Evolutionary conservation across 2,888 invertebrate species (phyloP), one percentile per base, ranked within the genome.

Genomic region (Stenoptilia bipunctidactyla): DNA sequence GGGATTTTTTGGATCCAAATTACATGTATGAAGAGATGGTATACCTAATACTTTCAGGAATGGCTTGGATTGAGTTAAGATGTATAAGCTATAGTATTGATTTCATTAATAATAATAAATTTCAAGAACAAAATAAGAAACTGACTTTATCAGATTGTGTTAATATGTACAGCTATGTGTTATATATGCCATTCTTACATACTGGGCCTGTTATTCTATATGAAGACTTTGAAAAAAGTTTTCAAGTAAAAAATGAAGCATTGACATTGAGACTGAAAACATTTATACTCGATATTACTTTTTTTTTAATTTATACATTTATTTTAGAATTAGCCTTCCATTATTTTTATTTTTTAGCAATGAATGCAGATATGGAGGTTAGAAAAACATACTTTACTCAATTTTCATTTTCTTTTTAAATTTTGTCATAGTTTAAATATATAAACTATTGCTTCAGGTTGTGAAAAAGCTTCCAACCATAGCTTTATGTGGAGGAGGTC

Each of bases 131-230:
- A 53, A 44, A 39, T 34, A 40, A 40, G 42, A 45, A 46, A 20
- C 47, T 58, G 42, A 51, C 46, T 42, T 49, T 87, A 1, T 9
- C 13, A 34, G 14, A 34, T 34, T 13, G 9, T 13, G 48, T 80
- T 39, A 83, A 88, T 46, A 85, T 90, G 54, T 62, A 92, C 38
- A 89, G 90, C 13, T 97, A 96, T 66, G 87, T 89, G 42, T 85
- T 95, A 38, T 96, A 97, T 67, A 83, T 94, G 39, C 97, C 97
- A 13, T 84, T 91, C n/a, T 77, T 94, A 43, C 90, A 92, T 53
- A 86, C 89, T 52, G 97, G 97, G 13, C 97, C 97, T n/a, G 85
- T 96, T 40, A 86, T 96, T 52, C 77, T 90, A 5, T 95, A 90
- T 71, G 83, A 88, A 49, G 88, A 92, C 43, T 96, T 92, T 73